Percentiles rank a stretch among this genome's conserved stretches.
These are phyloP conservation scores for Penaeus japonicus DNA, from an alignment of 1,140 invertebrate genomes.

Conservation along the genomic window DNA sequence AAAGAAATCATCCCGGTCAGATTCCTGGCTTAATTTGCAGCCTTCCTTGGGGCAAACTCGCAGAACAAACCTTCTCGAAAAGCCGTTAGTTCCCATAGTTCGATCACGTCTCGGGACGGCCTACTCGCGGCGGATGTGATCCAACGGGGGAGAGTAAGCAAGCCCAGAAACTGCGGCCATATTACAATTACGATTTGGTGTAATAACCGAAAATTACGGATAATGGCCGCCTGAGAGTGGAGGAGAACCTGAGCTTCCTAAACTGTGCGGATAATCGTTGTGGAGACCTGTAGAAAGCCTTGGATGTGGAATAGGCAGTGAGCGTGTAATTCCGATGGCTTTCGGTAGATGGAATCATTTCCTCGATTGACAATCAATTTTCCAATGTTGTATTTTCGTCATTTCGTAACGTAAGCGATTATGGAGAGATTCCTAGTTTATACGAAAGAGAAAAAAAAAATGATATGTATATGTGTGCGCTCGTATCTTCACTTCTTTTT, in stretches of 20 bases:
- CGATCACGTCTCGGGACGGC: too few relatives aligned
- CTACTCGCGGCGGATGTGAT: neutral
- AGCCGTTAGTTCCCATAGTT: too few relatives aligned
- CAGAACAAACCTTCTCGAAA: too few relatives aligned
- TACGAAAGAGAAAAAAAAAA: too few relatives aligned
- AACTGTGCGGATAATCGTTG: slow-evolving; percentile 31
- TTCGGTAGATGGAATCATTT: slow-evolving; percentile 47
- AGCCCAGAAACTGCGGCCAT: slow-evolving; percentile 24
- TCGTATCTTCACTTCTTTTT: too few relatives aligned
- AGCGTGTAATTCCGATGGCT: slow-evolving; percentile 30
- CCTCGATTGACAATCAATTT: neutral
- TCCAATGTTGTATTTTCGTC: neutral
- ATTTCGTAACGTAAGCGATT: too few relatives aligned
- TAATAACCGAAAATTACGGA: slow-evolving; percentile 48
- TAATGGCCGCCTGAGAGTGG: slow-evolving; percentile 38
- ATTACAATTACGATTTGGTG: slow-evolving; percentile 48
- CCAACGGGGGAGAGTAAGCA: neutral
- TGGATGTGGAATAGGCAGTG: neutral
- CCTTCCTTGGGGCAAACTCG: too few relatives aligned
- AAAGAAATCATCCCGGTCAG: too few relatives aligned
- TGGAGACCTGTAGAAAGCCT: neutral
- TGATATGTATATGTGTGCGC: too few relatives aligned
- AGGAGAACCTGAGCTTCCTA: slow-evolving; percentile 16
- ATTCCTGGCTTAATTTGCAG: too few relatives aligned
- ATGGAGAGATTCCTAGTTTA: too few relatives aligned